Percentiles rank a stretch among this genome's conserved stretches.
Evolutionary conservation across 2,113 vertebrate genomes (phyloP).

Genomic region (Chascanopsetta lugubris): DNA sequence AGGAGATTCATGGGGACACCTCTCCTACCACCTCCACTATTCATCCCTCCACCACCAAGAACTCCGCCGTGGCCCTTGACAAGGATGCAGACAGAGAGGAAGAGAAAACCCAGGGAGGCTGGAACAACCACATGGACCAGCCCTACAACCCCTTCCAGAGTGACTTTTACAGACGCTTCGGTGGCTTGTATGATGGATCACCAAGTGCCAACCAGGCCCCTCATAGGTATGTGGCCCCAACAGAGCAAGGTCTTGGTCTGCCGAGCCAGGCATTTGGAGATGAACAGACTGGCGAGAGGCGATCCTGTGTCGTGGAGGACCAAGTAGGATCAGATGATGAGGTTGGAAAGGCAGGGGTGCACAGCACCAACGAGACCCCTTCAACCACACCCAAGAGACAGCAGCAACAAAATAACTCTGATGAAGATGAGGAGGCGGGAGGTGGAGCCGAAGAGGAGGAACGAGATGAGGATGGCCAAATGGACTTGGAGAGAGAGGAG

Average conservation of each 20-base stretch:
- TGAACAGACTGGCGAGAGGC: slow-evolving; percentile 86
- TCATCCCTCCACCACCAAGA: slow-evolving; percentile 75
- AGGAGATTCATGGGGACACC: slow-evolving; percentile 83
- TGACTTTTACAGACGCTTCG: slow-evolving; percentile 95
- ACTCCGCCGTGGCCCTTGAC: slow-evolving; percentile 56
- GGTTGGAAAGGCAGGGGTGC: slow-evolving; percentile 72
- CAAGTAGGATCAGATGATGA: slow-evolving; percentile 88
- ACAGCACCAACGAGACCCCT: slow-evolving; percentile 73
- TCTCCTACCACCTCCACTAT: slow-evolving; percentile 77
- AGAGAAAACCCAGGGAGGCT: slow-evolving; percentile 83
- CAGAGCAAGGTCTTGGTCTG: slow-evolving; percentile 81
- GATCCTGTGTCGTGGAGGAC: slow-evolving; percentile 89
- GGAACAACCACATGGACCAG: slow-evolving; percentile 88
- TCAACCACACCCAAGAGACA: slow-evolving; percentile 73
- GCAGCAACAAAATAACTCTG: slow-evolving; percentile 66
- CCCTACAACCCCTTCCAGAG: slow-evolving; percentile 84
- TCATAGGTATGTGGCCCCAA: slow-evolving; percentile 80
- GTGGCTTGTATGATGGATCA: slow-evolving; percentile 85
- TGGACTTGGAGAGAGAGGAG: slow-evolving; percentile 73
- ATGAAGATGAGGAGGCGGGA: slow-evolving; percentile 76
- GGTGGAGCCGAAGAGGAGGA: slow-evolving; percentile 72
- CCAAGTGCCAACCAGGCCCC: slow-evolving; percentile 74
- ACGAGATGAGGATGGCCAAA: slow-evolving; percentile 71
- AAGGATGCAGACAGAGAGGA: slow-evolving; percentile 81
- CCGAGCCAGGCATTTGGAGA: slow-evolving; percentile 80